Conservation (phyloP, 2,888 invertebrate genomes). For the Ctena decussata region DNA sequence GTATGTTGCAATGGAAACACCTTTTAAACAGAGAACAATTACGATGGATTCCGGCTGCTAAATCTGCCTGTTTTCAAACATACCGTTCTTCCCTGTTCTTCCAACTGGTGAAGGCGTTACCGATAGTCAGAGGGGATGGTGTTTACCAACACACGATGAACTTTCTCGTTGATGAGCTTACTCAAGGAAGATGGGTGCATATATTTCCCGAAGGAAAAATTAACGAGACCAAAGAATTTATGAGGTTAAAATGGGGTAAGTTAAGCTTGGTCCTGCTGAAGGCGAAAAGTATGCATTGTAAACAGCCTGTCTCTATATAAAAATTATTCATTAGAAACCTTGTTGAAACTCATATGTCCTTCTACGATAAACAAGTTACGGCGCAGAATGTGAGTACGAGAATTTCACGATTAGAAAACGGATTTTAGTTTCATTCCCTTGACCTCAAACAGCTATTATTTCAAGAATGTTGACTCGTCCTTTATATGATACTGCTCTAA, state of each 20-base stretch:
- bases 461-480: no score
- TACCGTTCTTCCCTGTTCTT: constrained; percentile 95
- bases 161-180: constrained; percentile 95
- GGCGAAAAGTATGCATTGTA: no score
- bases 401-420: no score
- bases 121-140: constrained; percentile 95
- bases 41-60: constrained; percentile 98
- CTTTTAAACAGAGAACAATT: no score
- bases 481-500: no score
- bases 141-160: constrained; percentile 97
- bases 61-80: constrained; percentile 98
- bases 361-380: no score
- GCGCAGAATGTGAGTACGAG: no score
- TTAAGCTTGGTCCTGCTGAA: neutral
- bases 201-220: constrained; percentile 99
- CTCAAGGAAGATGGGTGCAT: constrained; percentile 96
- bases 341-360: neutral
- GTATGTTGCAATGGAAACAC: no score
- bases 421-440: no score
- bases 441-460: no score
- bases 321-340: no score
- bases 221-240: constrained; percentile 92
- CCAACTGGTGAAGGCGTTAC: constrained; percentile 97
- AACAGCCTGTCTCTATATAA: no score
- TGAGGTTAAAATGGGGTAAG: constrained; percentile 95